Evolutionary conservation across 2,888 invertebrate species (phyloP).

Genomic region (Euplexia lucipara): DNA sequence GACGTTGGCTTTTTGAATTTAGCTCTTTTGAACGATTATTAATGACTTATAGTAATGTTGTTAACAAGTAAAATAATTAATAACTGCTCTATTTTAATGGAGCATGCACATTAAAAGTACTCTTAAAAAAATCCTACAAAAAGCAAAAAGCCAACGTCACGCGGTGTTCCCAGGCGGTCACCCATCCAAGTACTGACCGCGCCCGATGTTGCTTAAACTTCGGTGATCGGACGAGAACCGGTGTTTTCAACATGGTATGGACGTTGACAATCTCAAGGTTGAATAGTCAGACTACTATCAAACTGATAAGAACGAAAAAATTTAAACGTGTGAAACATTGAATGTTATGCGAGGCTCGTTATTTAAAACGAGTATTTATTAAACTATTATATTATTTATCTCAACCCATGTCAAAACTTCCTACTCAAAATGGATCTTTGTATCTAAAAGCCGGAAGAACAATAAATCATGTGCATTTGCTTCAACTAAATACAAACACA

Average conservation of each 20-base stretch:
- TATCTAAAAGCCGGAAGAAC: no score
- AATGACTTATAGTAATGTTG: no score
- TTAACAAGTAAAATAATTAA: no score
- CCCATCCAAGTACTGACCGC: slow-evolving; percentile 88
- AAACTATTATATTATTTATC: no score
- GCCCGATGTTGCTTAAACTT: slow-evolving; percentile 88
- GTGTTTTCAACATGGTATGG: slow-evolving; percentile 87
- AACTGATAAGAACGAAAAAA: slow-evolving; percentile 18
- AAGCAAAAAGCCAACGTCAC: slow-evolving; percentile 63
- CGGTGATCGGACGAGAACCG: slow-evolving; percentile 90
- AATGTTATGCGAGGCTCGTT: neutral
- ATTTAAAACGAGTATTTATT: neutral
- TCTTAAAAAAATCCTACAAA: neutral
- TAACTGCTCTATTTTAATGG: neutral
- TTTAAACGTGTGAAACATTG: neutral
- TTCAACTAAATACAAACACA: no score
- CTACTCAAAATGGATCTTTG: no score
- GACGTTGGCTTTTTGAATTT: slow-evolving; percentile 79
- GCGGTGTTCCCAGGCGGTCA: slow-evolving; percentile 84
- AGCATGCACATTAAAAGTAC: neutral
- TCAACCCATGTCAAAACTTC: no score
- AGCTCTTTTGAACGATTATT: neutral
- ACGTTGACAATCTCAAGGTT: slow-evolving; percentile 67
- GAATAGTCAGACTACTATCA: neutral
- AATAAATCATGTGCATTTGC: no score